Base-by-base conservation (phyloP, 2,797 vertebrate species). In the Phrynocephalus vlangalii region DNA sequence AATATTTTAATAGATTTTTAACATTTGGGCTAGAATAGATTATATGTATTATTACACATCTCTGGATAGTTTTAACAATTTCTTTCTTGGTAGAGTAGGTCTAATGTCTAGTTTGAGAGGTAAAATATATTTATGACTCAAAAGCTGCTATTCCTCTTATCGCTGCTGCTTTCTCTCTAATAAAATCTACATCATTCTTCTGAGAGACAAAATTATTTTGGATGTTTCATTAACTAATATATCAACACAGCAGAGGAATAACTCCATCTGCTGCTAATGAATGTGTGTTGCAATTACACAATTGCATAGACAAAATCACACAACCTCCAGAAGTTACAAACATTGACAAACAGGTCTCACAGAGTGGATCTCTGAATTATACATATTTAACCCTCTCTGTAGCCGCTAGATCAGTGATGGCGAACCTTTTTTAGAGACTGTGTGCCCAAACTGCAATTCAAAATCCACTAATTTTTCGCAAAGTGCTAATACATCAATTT, bases 21-120 rank as follows among this genome's bases (percentile, higher is more conserved):
- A 87, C 15, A 79, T 91, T 89, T 91, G 87, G 80, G 84, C 68
- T 89, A 67, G 52, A 83, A 60, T 76, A 56, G 52, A 83, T 70
- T 76, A 56, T 71, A 71, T 52, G 30, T 50, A 26, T 73, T 67
- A 80, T 84, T 44, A 76, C 3, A 76, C 24, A 66, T 26, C 26
- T 60, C 28, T n/a, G n/a, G 20, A 79, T 79, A 66, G 30, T 84
- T 80, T 79, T 84, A 79, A 79, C n/a, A 88, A 73, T 28, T 6
- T 11, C 5, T 88, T 85, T 68, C 56, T 85, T 70, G 66, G 50
- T 85, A 30, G 10, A 68, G 44, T 3, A 85, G 76, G 72, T 79
- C 75, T 26, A 75, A 76, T 66, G 52, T 67, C n/a, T 75, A 11
- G 56, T 28, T 82, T 50, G 56, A 87, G 82, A 85, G 67, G 26